Conservation (phyloP, 2,113 vertebrate species). For the Hemiprocne comata region DNA sequence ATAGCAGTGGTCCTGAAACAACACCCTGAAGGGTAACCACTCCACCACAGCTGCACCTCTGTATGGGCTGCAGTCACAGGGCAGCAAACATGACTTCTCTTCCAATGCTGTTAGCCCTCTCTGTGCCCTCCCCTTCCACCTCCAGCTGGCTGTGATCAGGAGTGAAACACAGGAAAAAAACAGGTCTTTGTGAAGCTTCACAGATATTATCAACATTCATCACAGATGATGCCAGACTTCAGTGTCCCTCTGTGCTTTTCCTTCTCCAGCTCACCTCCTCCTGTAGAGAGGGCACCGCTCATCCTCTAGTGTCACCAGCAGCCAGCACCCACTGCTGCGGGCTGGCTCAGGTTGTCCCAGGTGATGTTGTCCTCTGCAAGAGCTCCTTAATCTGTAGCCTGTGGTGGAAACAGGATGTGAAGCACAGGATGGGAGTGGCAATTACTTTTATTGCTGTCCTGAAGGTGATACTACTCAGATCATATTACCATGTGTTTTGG, state of each 20-base stretch:
- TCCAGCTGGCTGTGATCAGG: neutral
- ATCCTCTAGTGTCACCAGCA: neutral
- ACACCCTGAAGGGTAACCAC: neutral
- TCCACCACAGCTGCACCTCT: neutral
- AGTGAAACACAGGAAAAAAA: neutral
- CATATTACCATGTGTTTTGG: neutral
- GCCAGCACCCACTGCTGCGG: neutral
- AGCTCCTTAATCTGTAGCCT: neutral
- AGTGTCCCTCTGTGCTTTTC: rapidly evolving
- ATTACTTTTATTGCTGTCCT: neutral
- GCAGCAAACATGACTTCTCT: neutral
- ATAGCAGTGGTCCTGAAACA: neutral
- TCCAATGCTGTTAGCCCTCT: neutral
- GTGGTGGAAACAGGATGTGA: conserved; percentile 66
- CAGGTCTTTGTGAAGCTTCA: neutral
- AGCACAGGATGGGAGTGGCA: conserved; percentile 65
- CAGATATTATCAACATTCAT: rapidly evolving
- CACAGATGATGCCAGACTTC: neutral
- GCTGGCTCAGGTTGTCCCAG: neutral
- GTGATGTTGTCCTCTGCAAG: neutral
- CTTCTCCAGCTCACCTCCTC: neutral
- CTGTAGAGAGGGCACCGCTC: rapidly evolving
- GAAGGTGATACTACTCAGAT: neutral
- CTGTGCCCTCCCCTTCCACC: neutral
- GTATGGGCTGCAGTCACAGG: neutral